Evolutionary conservation across 2,113 vertebrate genomes (phyloP).

Genomic region (Felis catus): DNA sequence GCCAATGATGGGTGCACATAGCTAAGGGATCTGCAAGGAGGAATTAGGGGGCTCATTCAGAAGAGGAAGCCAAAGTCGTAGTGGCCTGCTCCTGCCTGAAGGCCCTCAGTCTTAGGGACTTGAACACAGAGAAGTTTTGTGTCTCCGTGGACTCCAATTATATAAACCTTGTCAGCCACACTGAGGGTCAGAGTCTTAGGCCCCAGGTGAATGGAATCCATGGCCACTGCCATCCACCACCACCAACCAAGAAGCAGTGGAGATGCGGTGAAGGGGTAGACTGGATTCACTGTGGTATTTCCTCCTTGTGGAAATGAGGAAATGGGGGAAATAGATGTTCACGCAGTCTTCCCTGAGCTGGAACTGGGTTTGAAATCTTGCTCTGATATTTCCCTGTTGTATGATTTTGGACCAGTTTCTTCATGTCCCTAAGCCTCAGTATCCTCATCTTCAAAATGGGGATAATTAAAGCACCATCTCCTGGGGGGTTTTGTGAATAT

Average conservation of each 20-base stretch:
- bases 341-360: neutral
- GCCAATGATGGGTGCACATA: neutral
- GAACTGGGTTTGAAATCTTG: neutral
- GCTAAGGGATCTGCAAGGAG: neutral
- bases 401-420: neutral
- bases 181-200: no score
- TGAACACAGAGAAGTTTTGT: neutral
- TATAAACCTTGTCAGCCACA: neutral
- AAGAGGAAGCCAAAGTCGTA: neutral
- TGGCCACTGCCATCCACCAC: neutral
- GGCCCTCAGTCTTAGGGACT: neutral
- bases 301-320: neutral
- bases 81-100: neutral
- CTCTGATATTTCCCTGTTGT: neutral
- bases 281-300: neutral
- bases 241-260: neutral
- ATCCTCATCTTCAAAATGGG: neutral
- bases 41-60: no score
- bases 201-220: fast-evolving
- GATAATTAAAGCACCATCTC: neutral
- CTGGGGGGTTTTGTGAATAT: neutral
- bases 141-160: neutral
- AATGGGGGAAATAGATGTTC: neutral
- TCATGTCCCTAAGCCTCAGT: neutral
- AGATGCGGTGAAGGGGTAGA: neutral